phyloP scores from a whole-genome alignment of 2,797 vertebrate genomes.

The Cottoperca gobio region DNA sequence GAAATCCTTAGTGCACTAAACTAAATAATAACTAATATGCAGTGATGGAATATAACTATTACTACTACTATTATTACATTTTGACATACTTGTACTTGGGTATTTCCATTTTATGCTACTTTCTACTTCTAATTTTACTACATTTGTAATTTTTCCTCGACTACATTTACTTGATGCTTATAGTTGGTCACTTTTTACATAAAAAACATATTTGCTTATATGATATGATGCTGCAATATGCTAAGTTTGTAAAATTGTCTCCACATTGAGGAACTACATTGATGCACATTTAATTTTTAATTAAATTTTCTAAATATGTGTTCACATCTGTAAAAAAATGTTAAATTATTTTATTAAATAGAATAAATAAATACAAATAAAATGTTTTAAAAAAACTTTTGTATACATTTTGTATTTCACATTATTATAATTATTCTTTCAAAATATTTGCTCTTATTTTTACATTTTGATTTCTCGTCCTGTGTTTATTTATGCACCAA shows the following conservation, averaged over 20 bases:
- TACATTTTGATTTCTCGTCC: no score
- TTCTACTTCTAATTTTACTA: neutral
- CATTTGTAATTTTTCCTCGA: neutral
- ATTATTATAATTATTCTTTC: no score
- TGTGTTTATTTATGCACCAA: no score
- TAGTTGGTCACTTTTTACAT: neutral
- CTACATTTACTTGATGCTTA: neutral
- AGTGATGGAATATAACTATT: neutral
- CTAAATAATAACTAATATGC: neutral
- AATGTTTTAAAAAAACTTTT: no score
- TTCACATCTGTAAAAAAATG: constrained; percentile 7
- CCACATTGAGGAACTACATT: neutral
- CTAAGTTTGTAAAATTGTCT: no score
- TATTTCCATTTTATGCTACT: neutral
- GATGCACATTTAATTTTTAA: no score
- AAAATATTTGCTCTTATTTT: no score
- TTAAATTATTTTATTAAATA: no score
- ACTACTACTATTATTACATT: no score
- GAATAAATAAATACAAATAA: no score
- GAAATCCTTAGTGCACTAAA: neutral
- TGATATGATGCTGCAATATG: neutral
- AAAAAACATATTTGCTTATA: neutral
- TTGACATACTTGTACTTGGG: neutral
- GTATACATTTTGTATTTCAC: no score
- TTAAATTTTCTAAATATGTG: no score